phyloP scores from a whole-genome alignment of 2,797 vertebrate species.

The Lophotriccus pileatus region DNA sequence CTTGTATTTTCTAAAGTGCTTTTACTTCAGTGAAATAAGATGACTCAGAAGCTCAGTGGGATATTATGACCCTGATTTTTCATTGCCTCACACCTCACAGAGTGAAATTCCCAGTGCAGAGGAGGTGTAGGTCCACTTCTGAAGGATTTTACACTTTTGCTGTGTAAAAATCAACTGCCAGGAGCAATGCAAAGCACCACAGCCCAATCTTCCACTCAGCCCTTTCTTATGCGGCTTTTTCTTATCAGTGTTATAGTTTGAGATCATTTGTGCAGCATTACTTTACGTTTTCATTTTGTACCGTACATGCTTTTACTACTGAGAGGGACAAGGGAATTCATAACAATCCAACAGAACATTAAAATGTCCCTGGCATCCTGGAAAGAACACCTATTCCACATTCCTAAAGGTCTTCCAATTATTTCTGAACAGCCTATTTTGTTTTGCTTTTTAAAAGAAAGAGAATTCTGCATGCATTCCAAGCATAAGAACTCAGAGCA shows the following conservation, averaged over 20 bases:
- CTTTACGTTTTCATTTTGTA: background rate
- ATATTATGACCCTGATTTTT: constrained; percentile 34
- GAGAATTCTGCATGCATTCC: constrained; percentile 31
- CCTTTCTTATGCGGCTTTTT: background rate
- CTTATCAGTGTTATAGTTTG: background rate
- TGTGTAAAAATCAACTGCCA: background rate
- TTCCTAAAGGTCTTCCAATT: background rate
- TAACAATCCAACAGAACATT: background rate
- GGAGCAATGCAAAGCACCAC: background rate
- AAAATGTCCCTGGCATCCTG: background rate
- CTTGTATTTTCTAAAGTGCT: constrained; percentile 44
- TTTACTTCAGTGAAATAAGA: constrained; percentile 35
- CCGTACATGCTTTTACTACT: background rate
- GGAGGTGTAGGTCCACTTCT: background rate
- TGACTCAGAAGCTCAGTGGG: constrained; percentile 47
- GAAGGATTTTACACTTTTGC: background rate
- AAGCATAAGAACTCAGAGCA: background rate
- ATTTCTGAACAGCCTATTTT: constrained; percentile 12
- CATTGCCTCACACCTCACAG: background rate
- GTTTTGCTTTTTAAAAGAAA: constrained; percentile 22
- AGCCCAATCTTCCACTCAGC: background rate
- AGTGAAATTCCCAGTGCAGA: constrained; percentile 1
- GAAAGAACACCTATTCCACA: background rate
- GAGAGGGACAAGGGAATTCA: background rate
- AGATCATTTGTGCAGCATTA: background rate